Evolutionary conservation across 2,797 vertebrate species (phyloP).

Genomic region (Rhinatrema bivittatum): DNA sequence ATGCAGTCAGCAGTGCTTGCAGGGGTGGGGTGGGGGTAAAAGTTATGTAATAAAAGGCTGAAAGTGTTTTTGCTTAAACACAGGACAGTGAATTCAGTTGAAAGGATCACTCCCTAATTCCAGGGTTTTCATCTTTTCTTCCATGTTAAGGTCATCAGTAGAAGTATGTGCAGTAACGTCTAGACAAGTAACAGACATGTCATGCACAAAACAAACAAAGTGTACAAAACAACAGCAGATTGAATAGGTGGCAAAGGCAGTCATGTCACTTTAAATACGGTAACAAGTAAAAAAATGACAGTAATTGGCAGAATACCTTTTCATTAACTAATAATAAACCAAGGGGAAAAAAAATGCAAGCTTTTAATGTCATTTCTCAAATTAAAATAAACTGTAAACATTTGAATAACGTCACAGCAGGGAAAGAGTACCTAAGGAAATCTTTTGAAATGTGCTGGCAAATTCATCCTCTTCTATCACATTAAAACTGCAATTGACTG

Average conservation of each 20-base stretch:
- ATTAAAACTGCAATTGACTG: slow-evolving; percentile 70
- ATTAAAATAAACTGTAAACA: slow-evolving; percentile 71
- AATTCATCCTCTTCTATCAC: slow-evolving; percentile 67
- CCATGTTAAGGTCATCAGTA: not conserved
- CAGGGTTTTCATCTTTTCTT: not conserved
- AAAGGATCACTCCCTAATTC: slow-evolving; percentile 6
- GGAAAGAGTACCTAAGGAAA: slow-evolving; percentile 67
- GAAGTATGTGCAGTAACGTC: slow-evolving; percentile 14
- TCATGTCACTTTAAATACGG: slow-evolving; percentile 42
- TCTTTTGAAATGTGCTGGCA: slow-evolving; percentile 62
- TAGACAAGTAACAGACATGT: slow-evolving; percentile 25
- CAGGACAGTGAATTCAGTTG: not conserved
- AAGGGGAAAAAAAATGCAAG: slow-evolving; percentile 55
- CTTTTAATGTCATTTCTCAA: slow-evolving; percentile 62
- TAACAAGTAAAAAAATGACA: slow-evolving; percentile 47
- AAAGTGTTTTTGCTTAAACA: not conserved
- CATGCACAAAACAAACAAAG: slow-evolving; percentile 43
- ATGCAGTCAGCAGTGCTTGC: no score
- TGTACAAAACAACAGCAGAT: slow-evolving; percentile 35
- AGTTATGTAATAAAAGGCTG: no score
- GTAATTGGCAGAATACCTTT: slow-evolving; percentile 55
- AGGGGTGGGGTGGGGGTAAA: no score
- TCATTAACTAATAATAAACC: slow-evolving; percentile 64
- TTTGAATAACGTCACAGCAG: slow-evolving; percentile 72
- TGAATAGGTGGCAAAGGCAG: slow-evolving; percentile 41